These are phyloP conservation scores for Chrysomallon squamiferum DNA, from an alignment of 1,140 invertebrate species.

Conservation along the genomic window DNA sequence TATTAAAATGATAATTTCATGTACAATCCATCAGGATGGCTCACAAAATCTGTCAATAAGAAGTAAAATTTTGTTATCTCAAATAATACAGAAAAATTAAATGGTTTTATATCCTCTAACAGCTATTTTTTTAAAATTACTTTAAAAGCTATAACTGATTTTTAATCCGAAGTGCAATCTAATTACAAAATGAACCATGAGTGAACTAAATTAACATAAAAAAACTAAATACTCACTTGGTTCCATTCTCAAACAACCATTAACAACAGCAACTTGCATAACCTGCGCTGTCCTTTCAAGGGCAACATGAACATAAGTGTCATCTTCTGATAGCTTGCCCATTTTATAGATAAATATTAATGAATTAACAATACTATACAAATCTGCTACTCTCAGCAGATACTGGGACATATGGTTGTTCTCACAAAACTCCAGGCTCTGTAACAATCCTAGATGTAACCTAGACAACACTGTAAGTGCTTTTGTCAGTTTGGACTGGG, in stretches of 20 bases:
- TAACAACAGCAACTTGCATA: conserved; percentile 49
- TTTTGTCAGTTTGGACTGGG: neutral
- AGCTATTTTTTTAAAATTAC: no score
- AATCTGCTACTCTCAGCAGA: conserved; percentile 32
- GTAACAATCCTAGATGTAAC: conserved; percentile 49
- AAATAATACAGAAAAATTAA: no score
- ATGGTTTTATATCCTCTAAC: no score
- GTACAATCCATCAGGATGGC: no score
- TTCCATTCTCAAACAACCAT: conserved; percentile 26
- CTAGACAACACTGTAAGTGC: conserved; percentile 29
- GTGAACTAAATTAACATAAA: no score
- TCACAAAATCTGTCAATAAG: no score
- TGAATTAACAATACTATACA: conserved; percentile 19
- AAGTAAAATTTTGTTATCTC: no score
- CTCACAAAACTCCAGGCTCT: conserved; percentile 46
- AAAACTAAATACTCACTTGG: conserved; percentile 23
- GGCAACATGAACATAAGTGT: conserved; percentile 20
- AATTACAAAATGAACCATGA: no score
- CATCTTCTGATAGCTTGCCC: conserved; percentile 6
- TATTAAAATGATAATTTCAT: no score
- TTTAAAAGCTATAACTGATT: no score
- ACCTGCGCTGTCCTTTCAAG: conserved; percentile 52
- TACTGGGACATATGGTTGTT: conserved; percentile 46
- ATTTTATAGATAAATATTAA: conserved; percentile 7
- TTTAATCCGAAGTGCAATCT: no score